Base-by-base conservation (phyloP, 2,797 vertebrate species). In the Stomatorhinus walkeri region DNA sequence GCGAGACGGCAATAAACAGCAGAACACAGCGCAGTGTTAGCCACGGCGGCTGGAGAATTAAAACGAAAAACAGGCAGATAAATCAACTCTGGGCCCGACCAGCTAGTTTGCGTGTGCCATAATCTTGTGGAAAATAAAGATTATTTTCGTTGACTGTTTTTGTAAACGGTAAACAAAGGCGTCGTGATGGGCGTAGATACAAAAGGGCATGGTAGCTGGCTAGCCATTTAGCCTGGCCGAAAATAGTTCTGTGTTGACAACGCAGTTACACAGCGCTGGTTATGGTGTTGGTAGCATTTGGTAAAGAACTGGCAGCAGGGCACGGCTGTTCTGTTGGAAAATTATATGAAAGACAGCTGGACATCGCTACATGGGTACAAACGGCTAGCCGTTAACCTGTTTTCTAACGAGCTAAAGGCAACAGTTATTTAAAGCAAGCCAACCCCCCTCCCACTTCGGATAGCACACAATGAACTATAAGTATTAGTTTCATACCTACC, bases 121-220 rank as follows among this genome's bases (percentile, higher is more conserved):
- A 83, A 24, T 83, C 16, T 48, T 48, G n/a, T 10, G 79, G 43
- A 83, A 83, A 83, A 83, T 22, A 43, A n/a, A 2, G 3, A n/a
- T 22, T 48, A 12, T 46, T 85, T 48, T 48, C 81, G n/a, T 48
- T 46, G n/a, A 51, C 46, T 24, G 46, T 81, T 46, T 81, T 46
- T 4, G 76, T 81, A 46, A 81, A 51, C 46, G 81, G 43, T 48
- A 85, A 85, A 51, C 81, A 22, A 51, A 85, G 1, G 16, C 81
- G 81, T 85, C 81, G 22, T 85, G 81, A 85, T 24, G 81, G 81
- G 81, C 81, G 81, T 51, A 46, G 81, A 84, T 84, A 10, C 0
- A 24, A 84, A n/a, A 40, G n/a, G 56, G 19, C 36, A 16, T 49
- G 76, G 14, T 61, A 24, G 40, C 43, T 24, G 40, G 79, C 81